Conservation (phyloP, 2,888 invertebrate genomes). For the Eupithecia subumbrata region DNA sequence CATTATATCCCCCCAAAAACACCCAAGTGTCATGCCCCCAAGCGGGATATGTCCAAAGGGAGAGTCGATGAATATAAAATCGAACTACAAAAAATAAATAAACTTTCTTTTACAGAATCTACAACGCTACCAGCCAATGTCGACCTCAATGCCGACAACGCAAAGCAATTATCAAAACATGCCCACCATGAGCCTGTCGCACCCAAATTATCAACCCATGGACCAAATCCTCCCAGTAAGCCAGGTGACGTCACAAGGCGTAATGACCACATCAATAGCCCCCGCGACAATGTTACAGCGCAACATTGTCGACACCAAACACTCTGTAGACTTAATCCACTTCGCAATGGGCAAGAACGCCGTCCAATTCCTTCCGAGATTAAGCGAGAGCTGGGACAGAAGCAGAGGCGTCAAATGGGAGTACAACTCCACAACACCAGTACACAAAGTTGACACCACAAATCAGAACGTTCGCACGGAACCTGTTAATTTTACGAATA, state of each 20-base stretch:
- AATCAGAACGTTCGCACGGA: constrained; percentile 70
- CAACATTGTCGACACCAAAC: constrained; percentile 68
- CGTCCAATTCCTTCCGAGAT: constrained; percentile 65
- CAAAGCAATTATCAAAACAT: constrained; percentile 69
- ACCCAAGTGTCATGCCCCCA: too few relatives aligned
- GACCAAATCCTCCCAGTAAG: constrained; percentile 32
- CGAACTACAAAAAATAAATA: neutral
- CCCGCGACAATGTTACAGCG: constrained; percentile 50
- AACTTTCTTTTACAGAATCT: constrained; percentile 57
- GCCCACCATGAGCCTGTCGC: constrained; percentile 74
- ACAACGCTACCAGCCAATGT: constrained; percentile 76
- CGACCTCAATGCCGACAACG: constrained; percentile 70
- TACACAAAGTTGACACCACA: constrained; percentile 65
- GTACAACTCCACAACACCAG: constrained; percentile 60
- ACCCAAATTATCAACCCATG: constrained; percentile 59
- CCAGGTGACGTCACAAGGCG: constrained; percentile 53
- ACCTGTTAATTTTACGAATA: constrained; percentile 69
- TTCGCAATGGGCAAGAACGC: constrained; percentile 60
- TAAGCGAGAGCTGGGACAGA: constrained; percentile 66
- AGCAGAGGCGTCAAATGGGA: constrained; percentile 64
- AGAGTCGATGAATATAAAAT: neutral
- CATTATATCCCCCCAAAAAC: neutral
- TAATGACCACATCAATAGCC: constrained; percentile 52
- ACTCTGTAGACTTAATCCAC: constrained; percentile 71
- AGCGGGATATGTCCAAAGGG: neutral